Conservation (phyloP, 2,888 invertebrate genomes). For the Archaeoteleia sp. region DNA sequence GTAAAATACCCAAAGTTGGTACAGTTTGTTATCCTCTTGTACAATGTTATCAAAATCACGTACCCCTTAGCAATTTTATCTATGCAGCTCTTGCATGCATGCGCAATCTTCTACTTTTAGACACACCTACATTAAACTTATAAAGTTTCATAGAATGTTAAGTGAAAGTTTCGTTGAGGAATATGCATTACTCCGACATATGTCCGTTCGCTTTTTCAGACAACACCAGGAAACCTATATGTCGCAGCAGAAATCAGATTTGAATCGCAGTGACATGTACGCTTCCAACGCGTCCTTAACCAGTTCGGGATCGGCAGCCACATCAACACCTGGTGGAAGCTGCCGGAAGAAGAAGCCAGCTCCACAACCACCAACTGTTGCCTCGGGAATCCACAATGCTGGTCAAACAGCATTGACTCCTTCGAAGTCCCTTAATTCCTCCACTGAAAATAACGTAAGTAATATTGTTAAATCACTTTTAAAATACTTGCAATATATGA, state of each 20-base stretch:
- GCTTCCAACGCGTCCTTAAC: constrained; percentile 75
- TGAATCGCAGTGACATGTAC: constrained; percentile 64
- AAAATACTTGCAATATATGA: too few species aligned
- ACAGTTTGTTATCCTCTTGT: too few species aligned
- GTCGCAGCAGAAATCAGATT: constrained; percentile 64
- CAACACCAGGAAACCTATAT: constrained; percentile 71
- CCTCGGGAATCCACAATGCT: constrained; percentile 28
- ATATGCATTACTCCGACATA: too few species aligned
- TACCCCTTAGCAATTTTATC: too few species aligned
- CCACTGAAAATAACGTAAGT: constrained; percentile 31
- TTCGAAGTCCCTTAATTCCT: constrained; percentile 34
- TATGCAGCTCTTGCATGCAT: too few species aligned
- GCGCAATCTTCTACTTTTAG: too few species aligned
- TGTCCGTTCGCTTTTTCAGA: constrained; percentile 50
- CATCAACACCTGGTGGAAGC: constrained; percentile 76
- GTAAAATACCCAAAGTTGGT: too few species aligned
- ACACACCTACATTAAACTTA: background rate
- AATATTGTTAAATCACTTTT: too few species aligned
- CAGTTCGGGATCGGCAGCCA: constrained; percentile 72
- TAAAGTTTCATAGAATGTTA: constrained; percentile 21
- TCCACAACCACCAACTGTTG: constrained; percentile 79
- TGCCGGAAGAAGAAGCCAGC: constrained; percentile 80
- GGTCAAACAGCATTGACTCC: constrained; percentile 42
- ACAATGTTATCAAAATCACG: too few species aligned
- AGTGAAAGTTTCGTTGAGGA: too few species aligned